Conservation (phyloP, 2,113 vertebrate species). For the Electrona antarctica region DNA sequence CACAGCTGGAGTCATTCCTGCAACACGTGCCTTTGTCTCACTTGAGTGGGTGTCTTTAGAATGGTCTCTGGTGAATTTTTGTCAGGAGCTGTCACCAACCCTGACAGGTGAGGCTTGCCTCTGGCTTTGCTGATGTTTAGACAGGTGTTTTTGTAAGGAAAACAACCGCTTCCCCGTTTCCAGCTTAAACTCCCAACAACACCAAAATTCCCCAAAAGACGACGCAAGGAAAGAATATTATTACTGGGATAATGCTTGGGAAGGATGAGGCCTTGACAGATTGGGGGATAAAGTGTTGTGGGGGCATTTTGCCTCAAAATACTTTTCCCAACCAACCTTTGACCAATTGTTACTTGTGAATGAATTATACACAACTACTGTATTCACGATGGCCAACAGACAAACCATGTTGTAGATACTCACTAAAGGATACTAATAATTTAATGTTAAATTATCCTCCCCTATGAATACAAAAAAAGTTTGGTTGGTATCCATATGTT, state of each 20-base stretch:
- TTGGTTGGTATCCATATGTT: too few relatives aligned
- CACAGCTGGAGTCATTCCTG: constrained; percentile 66
- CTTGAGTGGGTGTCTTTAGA: constrained; percentile 65
- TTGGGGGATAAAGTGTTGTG: constrained; percentile 49
- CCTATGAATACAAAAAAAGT: constrained; percentile 39
- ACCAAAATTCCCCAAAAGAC: constrained; percentile 46
- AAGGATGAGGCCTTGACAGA: constrained; percentile 65
- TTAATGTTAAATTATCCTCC: neutral
- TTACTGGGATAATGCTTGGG: constrained; percentile 47
- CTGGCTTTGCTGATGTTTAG: constrained; percentile 81
- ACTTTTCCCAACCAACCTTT: constrained; percentile 59
- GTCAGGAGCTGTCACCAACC: constrained; percentile 68
- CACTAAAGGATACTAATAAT: too few relatives aligned
- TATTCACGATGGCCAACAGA: too few relatives aligned
- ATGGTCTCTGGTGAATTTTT: constrained; percentile 70
- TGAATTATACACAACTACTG: constrained; percentile 14
- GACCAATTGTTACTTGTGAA: constrained; percentile 34
- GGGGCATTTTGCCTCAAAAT: constrained; percentile 57
- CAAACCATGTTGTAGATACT: too few relatives aligned
- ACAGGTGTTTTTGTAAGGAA: constrained; percentile 83
- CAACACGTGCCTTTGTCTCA: constrained; percentile 67
- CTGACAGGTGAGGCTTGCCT: constrained; percentile 76
- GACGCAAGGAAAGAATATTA: constrained; percentile 69
- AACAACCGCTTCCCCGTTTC: constrained; percentile 72
- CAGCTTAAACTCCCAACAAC: constrained; percentile 62